These are phyloP conservation scores for Leptinotarsa undecemlineata DNA, from an alignment of 1,140 invertebrate species.

Conservation along the genomic window DNA sequence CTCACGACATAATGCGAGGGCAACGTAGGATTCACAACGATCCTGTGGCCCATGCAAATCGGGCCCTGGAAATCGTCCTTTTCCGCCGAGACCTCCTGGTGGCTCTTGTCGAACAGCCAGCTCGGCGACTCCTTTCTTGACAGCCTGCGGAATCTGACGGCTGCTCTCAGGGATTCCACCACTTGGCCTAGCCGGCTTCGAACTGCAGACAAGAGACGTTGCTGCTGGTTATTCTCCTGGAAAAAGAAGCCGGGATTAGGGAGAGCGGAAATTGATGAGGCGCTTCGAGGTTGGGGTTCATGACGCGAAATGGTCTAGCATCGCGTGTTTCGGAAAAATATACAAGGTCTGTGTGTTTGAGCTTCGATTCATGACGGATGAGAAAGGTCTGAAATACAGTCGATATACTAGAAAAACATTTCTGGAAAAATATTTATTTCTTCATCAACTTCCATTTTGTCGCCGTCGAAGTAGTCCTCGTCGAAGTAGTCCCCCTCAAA, in stretches of 20 bases:
- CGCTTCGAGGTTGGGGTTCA: too few species aligned
- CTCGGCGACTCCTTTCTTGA: slow-evolving; percentile 56
- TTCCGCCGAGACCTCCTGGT: slow-evolving; percentile 56
- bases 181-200: slow-evolving; percentile 49
- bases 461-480: too few species aligned
- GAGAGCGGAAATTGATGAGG: too few species aligned
- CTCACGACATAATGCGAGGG: slow-evolving; percentile 65
- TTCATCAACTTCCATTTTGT: too few species aligned
- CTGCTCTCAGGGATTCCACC: slow-evolving; percentile 51
- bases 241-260: slow-evolving; percentile 23
- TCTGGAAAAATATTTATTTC: too few species aligned
- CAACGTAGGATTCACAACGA: slow-evolving; percentile 67
- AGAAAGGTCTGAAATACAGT: too few species aligned
- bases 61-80: slow-evolving; percentile 48
- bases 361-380: too few species aligned
- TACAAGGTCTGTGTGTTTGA: too few species aligned
- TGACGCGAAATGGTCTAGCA: too few species aligned
- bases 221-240: slow-evolving; percentile 45
- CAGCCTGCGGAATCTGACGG: slow-evolving; percentile 51
- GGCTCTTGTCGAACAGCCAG: slow-evolving; percentile 65
- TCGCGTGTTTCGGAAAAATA: too few species aligned
- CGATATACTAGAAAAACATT: too few species aligned
- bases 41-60: slow-evolving; percentile 60
- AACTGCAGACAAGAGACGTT: slow-evolving; percentile 46
- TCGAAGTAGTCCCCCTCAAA: too few species aligned